These are phyloP conservation scores for Eudyptes chrysolophus DNA, from an alignment of 2,113 vertebrate genomes.

Conservation along the genomic window DNA sequence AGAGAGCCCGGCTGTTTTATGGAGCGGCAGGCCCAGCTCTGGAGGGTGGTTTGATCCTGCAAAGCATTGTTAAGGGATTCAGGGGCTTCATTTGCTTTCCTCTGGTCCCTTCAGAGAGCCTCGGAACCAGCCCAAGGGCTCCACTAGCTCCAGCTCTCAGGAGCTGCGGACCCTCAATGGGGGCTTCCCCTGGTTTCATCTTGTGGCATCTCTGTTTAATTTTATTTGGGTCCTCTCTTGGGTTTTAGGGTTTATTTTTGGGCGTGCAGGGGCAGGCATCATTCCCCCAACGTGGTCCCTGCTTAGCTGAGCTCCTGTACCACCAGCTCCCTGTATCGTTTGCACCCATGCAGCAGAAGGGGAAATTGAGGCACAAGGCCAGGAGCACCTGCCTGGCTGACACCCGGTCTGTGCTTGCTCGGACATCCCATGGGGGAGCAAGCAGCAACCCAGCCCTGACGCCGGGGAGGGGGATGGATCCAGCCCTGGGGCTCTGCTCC, in stretches of 20 bases:
- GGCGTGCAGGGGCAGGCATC: fast-evolving
- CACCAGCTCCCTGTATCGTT: too few relatives aligned
- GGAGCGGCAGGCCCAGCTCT: neutral
- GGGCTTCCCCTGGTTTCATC: neutral
- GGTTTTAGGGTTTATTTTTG: neutral
- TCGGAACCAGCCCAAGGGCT: neutral
- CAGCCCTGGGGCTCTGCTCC: fast-evolving
- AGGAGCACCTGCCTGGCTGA: neutral
- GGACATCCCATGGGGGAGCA: neutral
- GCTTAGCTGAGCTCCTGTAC: neutral
- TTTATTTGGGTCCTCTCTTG: neutral
- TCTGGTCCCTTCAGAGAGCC: neutral
- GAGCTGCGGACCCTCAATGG: fast-evolving
- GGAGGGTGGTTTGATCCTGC: neutral
- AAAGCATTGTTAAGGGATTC: neutral
- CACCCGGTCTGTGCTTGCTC: neutral
- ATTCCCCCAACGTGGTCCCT: too few relatives aligned
- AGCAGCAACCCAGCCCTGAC: neutral
- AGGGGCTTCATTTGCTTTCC: neutral
- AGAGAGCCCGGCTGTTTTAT: neutral
- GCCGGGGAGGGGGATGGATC: too few relatives aligned
- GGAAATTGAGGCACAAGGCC: neutral
- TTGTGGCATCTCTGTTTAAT: fast-evolving
- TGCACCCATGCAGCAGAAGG: neutral
- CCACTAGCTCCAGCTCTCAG: fast-evolving